Evolutionary conservation across 1,140 invertebrate species (phyloP).

Genomic region (Drosophila truncata): DNA sequence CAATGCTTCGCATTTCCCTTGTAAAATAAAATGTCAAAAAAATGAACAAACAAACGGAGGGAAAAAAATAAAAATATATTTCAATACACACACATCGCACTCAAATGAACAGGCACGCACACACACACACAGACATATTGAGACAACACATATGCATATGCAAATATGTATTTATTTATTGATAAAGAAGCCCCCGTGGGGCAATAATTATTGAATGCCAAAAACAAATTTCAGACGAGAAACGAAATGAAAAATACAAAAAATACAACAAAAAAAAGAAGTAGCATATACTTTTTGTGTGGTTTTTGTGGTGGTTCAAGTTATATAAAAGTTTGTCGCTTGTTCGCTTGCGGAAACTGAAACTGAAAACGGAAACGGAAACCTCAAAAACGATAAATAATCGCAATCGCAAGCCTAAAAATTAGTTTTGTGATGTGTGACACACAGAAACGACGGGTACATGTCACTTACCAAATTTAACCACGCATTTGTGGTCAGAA

Average conservation of each 20-base stretch:
- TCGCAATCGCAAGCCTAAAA: slow-evolving; percentile 54
- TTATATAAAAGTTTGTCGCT: slow-evolving; percentile 60
- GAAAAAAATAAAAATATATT: slow-evolving; percentile 20
- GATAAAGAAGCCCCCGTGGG: slow-evolving; percentile 48
- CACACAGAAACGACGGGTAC: slow-evolving; percentile 86
- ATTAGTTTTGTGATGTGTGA: slow-evolving; percentile 46
- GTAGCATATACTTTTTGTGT: slow-evolving; percentile 41
- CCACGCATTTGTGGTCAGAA: slow-evolving; percentile 98
- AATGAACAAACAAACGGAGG: slow-evolving; percentile 50
- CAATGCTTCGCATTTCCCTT: slow-evolving; percentile 8
- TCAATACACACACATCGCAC: slow-evolving; percentile 6
- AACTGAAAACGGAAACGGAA: slow-evolving; percentile 38
- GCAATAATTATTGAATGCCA: slow-evolving; percentile 55
- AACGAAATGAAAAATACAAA: slow-evolving; percentile 35
- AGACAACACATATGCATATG: slow-evolving; percentile 74
- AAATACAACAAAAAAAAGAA: not conserved
- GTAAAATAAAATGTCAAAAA: slow-evolving; percentile 42
- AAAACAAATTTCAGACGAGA: slow-evolving; percentile 43
- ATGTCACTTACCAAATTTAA: slow-evolving; percentile 97
- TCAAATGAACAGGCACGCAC: slow-evolving; percentile 44
- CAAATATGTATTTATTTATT: slow-evolving; percentile 63
- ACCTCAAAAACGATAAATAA: slow-evolving; percentile 35
- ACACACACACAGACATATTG: slow-evolving; percentile 60
- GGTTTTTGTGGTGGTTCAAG: slow-evolving; percentile 50
- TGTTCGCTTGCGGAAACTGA: slow-evolving; percentile 37